Conservation (phyloP, 2,113 vertebrate genomes). For the Sebastes schlegelii region DNA sequence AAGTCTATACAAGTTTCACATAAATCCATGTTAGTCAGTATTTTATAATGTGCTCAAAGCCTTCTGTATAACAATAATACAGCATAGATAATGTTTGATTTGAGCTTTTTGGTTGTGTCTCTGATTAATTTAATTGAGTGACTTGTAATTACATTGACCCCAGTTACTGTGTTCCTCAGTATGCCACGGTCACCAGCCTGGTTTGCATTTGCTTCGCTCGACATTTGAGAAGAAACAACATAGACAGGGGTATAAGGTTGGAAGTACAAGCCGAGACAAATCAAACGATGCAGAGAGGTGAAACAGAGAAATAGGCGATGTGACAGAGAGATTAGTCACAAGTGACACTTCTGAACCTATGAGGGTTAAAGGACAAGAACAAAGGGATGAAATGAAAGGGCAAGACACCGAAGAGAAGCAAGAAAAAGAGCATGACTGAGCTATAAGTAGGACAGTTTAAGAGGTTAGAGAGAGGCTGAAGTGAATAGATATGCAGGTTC, state of each 20-base stretch:
- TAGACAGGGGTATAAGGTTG: constrained; percentile 10
- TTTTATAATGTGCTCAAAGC: background rate
- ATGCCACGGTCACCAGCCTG: background rate
- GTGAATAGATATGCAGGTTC: background rate
- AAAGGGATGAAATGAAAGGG: constrained; percentile 55
- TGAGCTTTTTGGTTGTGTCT: background rate
- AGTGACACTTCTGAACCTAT: constrained; percentile 43
- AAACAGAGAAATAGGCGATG: constrained; percentile 4
- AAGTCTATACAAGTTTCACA: background rate
- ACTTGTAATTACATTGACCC: background rate
- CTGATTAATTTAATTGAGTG: background rate
- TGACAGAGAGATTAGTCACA: constrained; percentile 39
- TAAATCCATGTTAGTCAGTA: background rate
- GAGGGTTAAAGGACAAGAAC: constrained; percentile 43
- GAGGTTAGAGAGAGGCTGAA: constrained; percentile 36
- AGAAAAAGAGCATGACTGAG: constrained; percentile 17
- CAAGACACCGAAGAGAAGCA: constrained; percentile 22
- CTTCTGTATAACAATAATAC: background rate
- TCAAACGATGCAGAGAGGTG: constrained; percentile 21
- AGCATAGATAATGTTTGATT: background rate
- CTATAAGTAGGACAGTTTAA: constrained; percentile 12
- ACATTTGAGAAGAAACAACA: constrained; percentile 36
- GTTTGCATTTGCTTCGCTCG: constrained; percentile 21
- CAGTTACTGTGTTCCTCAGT: background rate
- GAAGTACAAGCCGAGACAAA: constrained; percentile 14